Conservation (phyloP, 35 echinoderm and acorn worm species). For the Amphiura filiformis region DNA sequence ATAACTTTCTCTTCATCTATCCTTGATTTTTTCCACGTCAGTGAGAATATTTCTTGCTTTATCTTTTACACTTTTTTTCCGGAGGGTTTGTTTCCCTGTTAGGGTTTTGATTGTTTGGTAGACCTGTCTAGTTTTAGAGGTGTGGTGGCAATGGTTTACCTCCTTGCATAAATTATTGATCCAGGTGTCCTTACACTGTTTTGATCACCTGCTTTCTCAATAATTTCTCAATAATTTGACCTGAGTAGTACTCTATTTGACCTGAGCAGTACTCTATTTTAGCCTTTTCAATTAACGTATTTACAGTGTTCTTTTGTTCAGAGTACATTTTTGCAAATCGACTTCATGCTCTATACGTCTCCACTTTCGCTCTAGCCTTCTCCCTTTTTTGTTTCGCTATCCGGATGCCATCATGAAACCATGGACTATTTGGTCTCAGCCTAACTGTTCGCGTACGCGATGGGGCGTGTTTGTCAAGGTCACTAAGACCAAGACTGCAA, state of each 20-base stretch:
- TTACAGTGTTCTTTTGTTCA: conserved; percentile 5
- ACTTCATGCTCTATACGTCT: neutral
- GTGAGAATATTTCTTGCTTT: no score
- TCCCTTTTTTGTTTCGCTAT: neutral
- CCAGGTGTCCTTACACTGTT: no score
- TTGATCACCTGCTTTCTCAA: conserved; percentile 16
- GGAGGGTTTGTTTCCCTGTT: no score
- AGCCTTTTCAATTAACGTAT: conserved; percentile 13
- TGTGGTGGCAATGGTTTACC: no score
- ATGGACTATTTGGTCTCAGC: conserved; percentile 20
- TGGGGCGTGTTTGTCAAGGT: neutral
- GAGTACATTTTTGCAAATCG: conserved; percentile 22
- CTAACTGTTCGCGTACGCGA: neutral
- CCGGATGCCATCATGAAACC: conserved; percentile 20
- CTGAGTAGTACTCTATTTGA: neutral
- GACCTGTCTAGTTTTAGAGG: no score
- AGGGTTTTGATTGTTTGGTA: no score
- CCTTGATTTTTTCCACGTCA: no score
- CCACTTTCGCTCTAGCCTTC: conserved; percentile 35
- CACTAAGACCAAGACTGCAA: conserved; percentile 13
- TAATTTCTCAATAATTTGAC: no score
- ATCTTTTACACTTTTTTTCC: no score
- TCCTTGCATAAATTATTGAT: no score
- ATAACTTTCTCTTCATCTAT: no score
- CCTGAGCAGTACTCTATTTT: conserved; percentile 12